Percentiles rank a stretch among this genome's conserved stretches.
phyloP scores from a whole-genome alignment of 2,888 invertebrate genomes.

The Charanyca ferruginea region DNA sequence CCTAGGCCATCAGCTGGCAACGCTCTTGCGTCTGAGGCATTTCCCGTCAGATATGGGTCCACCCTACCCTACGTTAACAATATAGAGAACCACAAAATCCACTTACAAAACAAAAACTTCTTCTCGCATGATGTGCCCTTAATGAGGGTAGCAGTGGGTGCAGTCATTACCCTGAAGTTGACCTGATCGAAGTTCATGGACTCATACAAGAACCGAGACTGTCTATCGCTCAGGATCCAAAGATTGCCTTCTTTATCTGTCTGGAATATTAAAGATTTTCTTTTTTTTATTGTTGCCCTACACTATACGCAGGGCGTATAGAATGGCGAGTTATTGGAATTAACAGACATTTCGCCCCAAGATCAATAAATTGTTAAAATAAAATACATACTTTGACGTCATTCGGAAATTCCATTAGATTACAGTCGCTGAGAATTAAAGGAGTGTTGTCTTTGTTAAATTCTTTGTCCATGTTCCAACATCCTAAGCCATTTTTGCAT shows the following conservation, averaged over 20 bases:
- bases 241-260: slow-evolving; percentile 91
- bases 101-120: slow-evolving; percentile 33
- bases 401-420: slow-evolving; percentile 93
- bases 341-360: too few relatives aligned
- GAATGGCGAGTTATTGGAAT: too few relatives aligned
- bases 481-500: slow-evolving; percentile 94
- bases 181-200: slow-evolving; percentile 92
- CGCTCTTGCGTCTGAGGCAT: too few relatives aligned
- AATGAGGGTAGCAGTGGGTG: slow-evolving; percentile 84
- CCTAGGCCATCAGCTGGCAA: too few relatives aligned
- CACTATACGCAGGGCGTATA: too few relatives aligned
- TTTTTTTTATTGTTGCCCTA: too few relatives aligned
- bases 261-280: slow-evolving; percentile 78
- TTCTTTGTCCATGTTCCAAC: slow-evolving; percentile 93
- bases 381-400: slow-evolving; percentile 92
- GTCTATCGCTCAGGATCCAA: slow-evolving; percentile 95
- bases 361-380: too few relatives aligned
- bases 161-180: slow-evolving; percentile 92
- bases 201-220: slow-evolving; percentile 93
- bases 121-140: slow-evolving; percentile 88
- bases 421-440: slow-evolving; percentile 93
- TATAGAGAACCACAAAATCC: too few relatives aligned
- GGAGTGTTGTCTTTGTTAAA: slow-evolving; percentile 91
- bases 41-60: too few relatives aligned
- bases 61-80: too few relatives aligned